Conservation (phyloP, 2,113 vertebrate species). For the Sigmodon hispidus region DNA sequence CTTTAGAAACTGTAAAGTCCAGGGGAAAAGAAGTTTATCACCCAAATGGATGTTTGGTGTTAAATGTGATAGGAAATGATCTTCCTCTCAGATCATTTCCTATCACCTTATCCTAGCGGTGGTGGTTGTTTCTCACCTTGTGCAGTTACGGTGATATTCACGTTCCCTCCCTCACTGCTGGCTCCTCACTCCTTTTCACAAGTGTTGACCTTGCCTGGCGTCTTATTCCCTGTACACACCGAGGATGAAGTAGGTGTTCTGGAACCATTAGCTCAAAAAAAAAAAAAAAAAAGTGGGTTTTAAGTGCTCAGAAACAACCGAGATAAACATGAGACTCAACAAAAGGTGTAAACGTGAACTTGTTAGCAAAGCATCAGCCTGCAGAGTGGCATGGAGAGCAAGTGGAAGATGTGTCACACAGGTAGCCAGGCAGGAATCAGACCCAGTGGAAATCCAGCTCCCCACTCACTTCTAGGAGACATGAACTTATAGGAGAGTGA, state of each 20-base stretch:
- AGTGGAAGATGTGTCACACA: fast-evolving
- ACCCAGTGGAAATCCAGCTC: fast-evolving
- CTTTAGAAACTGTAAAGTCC: not conserved
- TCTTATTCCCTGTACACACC: not conserved
- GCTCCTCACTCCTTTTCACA: not conserved
- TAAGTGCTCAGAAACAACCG: conserved; percentile 2
- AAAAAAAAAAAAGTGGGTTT: not conserved
- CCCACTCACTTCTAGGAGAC: not conserved
- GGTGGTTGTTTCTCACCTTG: not conserved
- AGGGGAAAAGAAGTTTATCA: not conserved
- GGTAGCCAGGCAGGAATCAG: not conserved
- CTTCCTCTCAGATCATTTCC: conserved; percentile 26
- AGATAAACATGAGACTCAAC: not conserved
- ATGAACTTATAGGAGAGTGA: not conserved
- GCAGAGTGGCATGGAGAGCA: not conserved
- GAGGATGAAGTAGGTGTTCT: not conserved
- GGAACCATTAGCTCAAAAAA: not conserved
- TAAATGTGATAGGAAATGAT: no score
- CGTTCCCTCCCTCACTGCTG: conserved; percentile 22
- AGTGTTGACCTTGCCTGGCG: not conserved
- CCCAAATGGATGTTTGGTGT: no score
- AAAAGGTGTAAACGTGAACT: not conserved
- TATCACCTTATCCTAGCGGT: not conserved
- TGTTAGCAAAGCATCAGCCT: not conserved
- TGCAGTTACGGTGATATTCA: conserved; percentile 38